These are phyloP conservation scores for Candidula unifasciata DNA, from an alignment of 2,888 invertebrate species.

Conservation along the genomic window DNA sequence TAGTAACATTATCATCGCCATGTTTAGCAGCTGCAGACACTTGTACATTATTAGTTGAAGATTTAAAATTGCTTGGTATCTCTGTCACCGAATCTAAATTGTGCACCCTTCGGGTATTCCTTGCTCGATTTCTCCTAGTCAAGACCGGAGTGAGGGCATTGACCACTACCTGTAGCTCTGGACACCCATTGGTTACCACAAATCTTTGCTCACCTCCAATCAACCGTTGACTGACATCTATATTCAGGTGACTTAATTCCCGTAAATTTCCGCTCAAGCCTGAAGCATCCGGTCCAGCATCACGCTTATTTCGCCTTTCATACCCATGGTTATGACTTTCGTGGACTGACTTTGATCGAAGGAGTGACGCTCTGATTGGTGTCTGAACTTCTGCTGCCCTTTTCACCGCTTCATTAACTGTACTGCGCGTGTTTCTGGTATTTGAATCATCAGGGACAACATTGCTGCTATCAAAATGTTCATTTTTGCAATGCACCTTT, in stretches of 20 bases:
- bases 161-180: constrained; percentile 69
- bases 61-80: no score
- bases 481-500: background rate
- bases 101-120: background rate
- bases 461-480: background rate
- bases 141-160: constrained; percentile 69
- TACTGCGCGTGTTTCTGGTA: background rate
- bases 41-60: background rate
- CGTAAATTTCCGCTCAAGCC: constrained; percentile 33
- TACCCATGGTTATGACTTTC: background rate
- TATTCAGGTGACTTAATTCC: constrained; percentile 45
- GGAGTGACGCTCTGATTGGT: background rate
- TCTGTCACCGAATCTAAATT: background rate
- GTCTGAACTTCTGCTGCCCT: background rate
- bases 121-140: constrained; percentile 59
- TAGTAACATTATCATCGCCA: background rate
- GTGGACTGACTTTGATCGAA: constrained; percentile 39
- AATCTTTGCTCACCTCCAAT: constrained; percentile 38
- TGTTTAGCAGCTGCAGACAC: background rate
- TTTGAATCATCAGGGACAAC: no score
- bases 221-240: constrained; percentile 47
- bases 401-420: background rate
- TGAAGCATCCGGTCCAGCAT: background rate
- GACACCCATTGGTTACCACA: constrained; percentile 56
- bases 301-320: background rate